Percentiles rank a stretch among this genome's conserved stretches.
Conservation (phyloP, 2,888 invertebrate species). For the Hypomecis punctinalis region DNA sequence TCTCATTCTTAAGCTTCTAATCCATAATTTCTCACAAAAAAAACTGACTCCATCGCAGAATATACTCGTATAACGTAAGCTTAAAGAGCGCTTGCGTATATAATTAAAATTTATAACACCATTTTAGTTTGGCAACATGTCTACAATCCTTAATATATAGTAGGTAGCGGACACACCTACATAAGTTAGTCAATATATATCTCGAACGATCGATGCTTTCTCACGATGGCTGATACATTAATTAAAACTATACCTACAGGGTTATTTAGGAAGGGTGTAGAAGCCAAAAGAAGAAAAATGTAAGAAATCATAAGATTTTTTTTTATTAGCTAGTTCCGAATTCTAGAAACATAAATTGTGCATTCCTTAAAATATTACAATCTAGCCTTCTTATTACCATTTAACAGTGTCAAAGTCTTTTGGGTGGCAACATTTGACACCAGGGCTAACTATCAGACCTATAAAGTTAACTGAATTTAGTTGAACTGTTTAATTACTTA, state of each 20-base stretch:
- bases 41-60: background rate
- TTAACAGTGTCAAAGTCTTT: no score
- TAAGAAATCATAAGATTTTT: no score
- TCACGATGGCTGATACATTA: slow-evolving; percentile 27
- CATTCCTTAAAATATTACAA: no score
- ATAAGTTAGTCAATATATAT: slow-evolving; percentile 7
- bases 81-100: background rate
- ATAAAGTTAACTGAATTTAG: no score
- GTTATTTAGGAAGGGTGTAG: no score
- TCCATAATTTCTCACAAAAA: background rate
- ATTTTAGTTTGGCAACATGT: slow-evolving; percentile 16
- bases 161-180: slow-evolving; percentile 7
- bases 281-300: no score
- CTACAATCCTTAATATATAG: background rate
- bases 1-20: no score
- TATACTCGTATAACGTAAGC: background rate
- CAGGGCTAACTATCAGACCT: no score
- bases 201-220: slow-evolving; percentile 28
- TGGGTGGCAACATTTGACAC: no score
- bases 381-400: no score
- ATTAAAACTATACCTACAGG: slow-evolving; percentile 35
- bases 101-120: slow-evolving; percentile 8
- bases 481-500: slow-evolving; percentile 34
- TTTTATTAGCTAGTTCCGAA: no score
- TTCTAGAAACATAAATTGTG: no score